A percentile compares a stretch with the other conserved stretches of the same genome.
phyloP scores from a whole-genome alignment of 2,888 invertebrate genomes.

The Stenchaetothrips biformis region DNA sequence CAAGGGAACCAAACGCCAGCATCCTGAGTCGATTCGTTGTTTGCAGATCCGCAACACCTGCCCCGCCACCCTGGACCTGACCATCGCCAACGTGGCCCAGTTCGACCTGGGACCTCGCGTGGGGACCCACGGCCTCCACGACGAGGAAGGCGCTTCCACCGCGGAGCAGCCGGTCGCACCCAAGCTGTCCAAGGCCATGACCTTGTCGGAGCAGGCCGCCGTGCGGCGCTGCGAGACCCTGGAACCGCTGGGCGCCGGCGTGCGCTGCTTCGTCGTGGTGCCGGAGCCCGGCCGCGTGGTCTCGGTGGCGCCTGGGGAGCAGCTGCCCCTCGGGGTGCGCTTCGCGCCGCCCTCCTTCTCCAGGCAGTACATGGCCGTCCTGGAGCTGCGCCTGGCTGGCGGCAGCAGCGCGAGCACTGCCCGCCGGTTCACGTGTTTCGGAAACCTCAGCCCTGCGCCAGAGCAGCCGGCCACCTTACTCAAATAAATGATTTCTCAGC shows the following conservation, averaged over 20 bases:
- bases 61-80: not conserved
- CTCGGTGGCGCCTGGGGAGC: not conserved
- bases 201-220: not conserved
- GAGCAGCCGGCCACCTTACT: not conserved
- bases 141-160: not conserved
- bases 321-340: not conserved
- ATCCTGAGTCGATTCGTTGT: not conserved
- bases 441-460: not conserved
- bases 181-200: not conserved
- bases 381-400: not conserved
- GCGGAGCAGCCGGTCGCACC: not conserved
- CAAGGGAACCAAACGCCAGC: not conserved
- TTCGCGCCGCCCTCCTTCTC: slow-evolving; percentile 2
- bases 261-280: not conserved
- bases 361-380: not conserved
- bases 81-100: not conserved
- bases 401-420: not conserved
- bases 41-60: not conserved
- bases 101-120: not conserved
- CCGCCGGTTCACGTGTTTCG: not conserved
- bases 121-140: not conserved
- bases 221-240: not conserved
- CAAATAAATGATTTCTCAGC: not conserved
- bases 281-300: not conserved
- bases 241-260: not conserved